phyloP scores from a whole-genome alignment of 2,797 vertebrate genomes.

The Myotis pilosus region DNA sequence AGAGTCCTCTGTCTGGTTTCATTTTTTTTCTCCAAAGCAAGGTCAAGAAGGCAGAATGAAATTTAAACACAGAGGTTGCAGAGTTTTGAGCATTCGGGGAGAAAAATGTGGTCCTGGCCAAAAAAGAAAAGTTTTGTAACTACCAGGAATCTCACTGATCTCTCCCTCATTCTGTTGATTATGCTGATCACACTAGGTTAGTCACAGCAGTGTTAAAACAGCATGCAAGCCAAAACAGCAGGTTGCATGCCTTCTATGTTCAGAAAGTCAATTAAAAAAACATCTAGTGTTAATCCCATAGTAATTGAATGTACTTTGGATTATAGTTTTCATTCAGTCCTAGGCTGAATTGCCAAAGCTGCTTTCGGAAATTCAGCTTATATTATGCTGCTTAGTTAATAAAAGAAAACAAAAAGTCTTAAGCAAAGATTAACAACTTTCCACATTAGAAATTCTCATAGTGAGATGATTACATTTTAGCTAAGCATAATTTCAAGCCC shows the following conservation, averaged over 20 bases:
- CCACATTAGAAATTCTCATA: conserved; percentile 65
- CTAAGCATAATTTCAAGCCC: conserved; percentile 60
- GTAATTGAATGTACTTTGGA: conserved; percentile 71
- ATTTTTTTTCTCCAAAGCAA: conserved; percentile 29
- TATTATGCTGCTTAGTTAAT: conserved; percentile 57
- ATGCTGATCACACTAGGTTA: conserved; percentile 62
- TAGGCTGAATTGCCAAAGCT: conserved; percentile 62
- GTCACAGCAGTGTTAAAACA: conserved; percentile 74
- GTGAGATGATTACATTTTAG: conserved; percentile 58
- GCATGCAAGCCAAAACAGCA: conserved; percentile 57
- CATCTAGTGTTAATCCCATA: conserved; percentile 69
- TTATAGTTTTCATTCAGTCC: conserved; percentile 69
- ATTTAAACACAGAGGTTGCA: conserved; percentile 57
- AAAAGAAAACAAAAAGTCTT: conserved; percentile 51
- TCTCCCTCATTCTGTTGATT: conserved; percentile 72
- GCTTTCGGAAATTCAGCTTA: conserved; percentile 67
- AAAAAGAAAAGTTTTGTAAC: conserved; percentile 81
- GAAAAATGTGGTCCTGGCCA: conserved; percentile 71
- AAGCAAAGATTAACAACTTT: conserved; percentile 70
- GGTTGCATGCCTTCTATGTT: conserved; percentile 3
- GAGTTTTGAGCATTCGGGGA: conserved; percentile 73
- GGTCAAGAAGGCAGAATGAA: conserved; percentile 59
- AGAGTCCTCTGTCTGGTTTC: conserved; percentile 46
- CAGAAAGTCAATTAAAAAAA: conserved; percentile 77
- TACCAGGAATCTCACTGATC: conserved; percentile 69